Base-by-base conservation (phyloP, 2,888 invertebrate genomes). In the Gymnoscelis rufifasciata region DNA sequence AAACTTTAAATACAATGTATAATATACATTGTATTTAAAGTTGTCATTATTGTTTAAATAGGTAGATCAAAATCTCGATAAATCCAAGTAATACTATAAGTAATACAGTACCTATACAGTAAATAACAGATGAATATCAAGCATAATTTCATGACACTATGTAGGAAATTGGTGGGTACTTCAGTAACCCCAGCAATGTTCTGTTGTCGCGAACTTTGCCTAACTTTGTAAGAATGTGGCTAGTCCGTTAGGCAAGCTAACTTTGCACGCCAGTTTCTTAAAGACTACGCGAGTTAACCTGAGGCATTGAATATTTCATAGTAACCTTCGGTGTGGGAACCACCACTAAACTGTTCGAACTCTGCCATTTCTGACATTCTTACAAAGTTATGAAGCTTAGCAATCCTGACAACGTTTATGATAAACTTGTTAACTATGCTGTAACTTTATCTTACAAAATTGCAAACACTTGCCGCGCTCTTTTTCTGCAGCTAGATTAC, bases 211-310 rank as follows among this genome's bases (percentile, higher is more conserved):
- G 23, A 47, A 45, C 38, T 64, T 62, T 51, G 47, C 51, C 12
- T 10, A 27, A 45, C 38, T 33, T 50, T 57, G 49, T 63, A 76
- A 77, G 71, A 74, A 76, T 77, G 74, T 62, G 66, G 65, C 64
- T 66, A 46, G 59, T 60, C 59, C 60, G 45, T 46, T 45, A 51
- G 43, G 24, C 38, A 41, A 19, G 40, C 36, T 26, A 42, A 35
- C 31, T 39, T 47, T 33, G n/a, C 13, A 27, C 26, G 27, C 35
- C 23, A 29, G 26, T 38, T 26, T 23, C 39, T 13, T 31, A 19
- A 5, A 24, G 31, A 42, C 35, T 27, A 35, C 43, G 24, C 33
- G 23, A 38, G 35, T 24, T 37, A 40, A 41, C 30, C 29, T 13
- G 35, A 24, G n/a, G 43, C 24, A 33, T 26, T 14, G 12, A 38